Conservation (phyloP, 2,797 vertebrate genomes). For the Amblyopsis hoosieri region DNA sequence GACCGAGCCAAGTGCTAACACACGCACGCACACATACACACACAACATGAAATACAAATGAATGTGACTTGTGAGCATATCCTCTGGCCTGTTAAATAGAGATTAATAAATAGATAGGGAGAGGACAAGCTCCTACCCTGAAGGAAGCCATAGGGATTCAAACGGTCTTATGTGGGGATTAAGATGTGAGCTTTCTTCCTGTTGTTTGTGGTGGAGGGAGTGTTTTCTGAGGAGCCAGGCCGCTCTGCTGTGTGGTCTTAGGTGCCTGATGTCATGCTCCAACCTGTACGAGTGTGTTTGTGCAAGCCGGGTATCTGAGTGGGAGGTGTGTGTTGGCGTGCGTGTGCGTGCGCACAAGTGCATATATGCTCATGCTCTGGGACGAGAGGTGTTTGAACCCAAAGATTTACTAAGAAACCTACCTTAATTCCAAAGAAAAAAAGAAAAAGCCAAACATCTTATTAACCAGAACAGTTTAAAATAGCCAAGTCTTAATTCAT, state of each 20-base stretch:
- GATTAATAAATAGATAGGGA: conserved; percentile 52
- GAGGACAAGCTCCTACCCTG: conserved; percentile 8
- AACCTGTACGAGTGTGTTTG: conserved; percentile 61
- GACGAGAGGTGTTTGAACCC: conserved; percentile 19
- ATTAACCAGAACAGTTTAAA: background rate
- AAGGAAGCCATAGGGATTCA: conserved; percentile 17
- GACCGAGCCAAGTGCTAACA: conserved; percentile 33
- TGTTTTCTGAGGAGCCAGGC: conserved; percentile 34
- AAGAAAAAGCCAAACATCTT: background rate
- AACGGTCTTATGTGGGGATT: conserved; percentile 12
- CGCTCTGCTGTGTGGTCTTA: conserved; percentile 57
- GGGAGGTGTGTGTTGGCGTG: conserved; percentile 19
- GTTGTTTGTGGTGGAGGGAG: conserved; percentile 29
- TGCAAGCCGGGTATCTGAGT: conserved; percentile 33
- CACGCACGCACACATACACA: conserved; percentile 25
- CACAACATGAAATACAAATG: conserved; percentile 77
- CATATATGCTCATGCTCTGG: conserved; percentile 8
- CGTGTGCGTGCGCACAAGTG: conserved; percentile 12
- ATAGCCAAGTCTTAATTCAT: background rate
- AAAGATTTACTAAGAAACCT: conserved; percentile 5
- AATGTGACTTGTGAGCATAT: conserved; percentile 76
- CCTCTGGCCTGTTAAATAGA: conserved; percentile 59
- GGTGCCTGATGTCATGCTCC: conserved; percentile 49
- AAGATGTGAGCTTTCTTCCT: conserved; percentile 9
- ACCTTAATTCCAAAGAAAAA: background rate